These are phyloP conservation scores for Argentina silus DNA, from an alignment of 2,797 vertebrate genomes.

Conservation along the genomic window DNA sequence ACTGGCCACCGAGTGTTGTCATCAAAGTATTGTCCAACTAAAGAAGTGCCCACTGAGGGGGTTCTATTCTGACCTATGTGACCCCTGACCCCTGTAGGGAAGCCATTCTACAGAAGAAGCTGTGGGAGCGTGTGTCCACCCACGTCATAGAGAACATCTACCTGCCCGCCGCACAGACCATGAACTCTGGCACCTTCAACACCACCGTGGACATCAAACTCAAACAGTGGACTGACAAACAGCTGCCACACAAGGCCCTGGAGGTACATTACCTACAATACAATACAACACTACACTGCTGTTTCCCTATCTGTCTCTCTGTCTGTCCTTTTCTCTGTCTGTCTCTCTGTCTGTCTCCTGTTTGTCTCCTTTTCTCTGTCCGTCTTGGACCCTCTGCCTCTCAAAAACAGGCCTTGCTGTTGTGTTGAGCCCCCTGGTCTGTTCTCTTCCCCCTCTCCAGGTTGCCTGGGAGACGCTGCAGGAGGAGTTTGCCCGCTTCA, in stretches of 20 bases:
- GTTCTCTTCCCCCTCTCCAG: constrained; percentile 64
- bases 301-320: not conserved
- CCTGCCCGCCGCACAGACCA: constrained; percentile 94
- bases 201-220: constrained; percentile 98
- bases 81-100: constrained; percentile 81
- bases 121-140: constrained; percentile 97
- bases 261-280: constrained; percentile 79
- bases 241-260: constrained; percentile 95
- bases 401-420: not conserved
- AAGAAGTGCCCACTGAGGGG: too few relatives aligned
- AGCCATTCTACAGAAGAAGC: constrained; percentile 92
- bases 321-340: too few relatives aligned
- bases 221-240: constrained; percentile 99
- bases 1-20: too few relatives aligned
- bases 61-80: not conserved
- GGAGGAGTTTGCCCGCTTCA: constrained; percentile 97
- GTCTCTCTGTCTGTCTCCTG: too few relatives aligned
- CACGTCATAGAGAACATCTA: constrained; percentile 99
- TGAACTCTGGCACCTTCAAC: constrained; percentile 97
- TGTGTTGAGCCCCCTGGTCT: not conserved
- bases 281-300: not conserved
- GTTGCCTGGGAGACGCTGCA: constrained; percentile 98
- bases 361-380: too few relatives aligned
- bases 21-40: too few relatives aligned
- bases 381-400: not conserved